These are phyloP conservation scores for Grantiella picta DNA, from an alignment of 2,113 vertebrate species.

Conservation along the genomic window DNA sequence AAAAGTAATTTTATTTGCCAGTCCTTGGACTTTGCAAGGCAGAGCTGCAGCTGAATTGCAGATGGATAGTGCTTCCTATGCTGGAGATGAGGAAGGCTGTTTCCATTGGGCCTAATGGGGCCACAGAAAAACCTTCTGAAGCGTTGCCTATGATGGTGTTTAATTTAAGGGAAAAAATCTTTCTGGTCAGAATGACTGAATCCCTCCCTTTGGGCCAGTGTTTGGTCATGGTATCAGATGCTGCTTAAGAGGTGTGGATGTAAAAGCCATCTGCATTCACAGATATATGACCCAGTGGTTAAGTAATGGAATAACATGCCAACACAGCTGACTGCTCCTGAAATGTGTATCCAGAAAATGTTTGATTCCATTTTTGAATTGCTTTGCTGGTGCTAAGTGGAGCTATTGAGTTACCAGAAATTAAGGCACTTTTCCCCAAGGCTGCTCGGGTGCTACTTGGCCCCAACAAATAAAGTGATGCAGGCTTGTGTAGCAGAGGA, in stretches of 20 bases:
- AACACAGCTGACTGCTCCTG: slow-evolving; percentile 35
- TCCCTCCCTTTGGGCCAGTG: neutral
- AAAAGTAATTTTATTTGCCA: neutral
- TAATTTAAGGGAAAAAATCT: slow-evolving; percentile 12
- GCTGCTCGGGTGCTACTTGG: neutral
- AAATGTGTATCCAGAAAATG: slow-evolving; percentile 60
- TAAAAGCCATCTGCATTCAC: slow-evolving; percentile 62
- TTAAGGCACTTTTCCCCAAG: neutral
- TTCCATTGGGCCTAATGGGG: neutral
- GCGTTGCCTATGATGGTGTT: neutral
- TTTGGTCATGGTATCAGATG: slow-evolving; percentile 34
- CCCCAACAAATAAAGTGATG: accelerated
- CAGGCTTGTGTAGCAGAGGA: accelerated
- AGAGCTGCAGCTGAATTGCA: neutral
- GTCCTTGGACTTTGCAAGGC: neutral
- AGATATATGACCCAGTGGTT: slow-evolving; percentile 58
- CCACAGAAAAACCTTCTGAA: neutral
- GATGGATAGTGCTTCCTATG: neutral
- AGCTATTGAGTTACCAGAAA: slow-evolving; percentile 54
- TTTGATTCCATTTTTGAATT: slow-evolving; percentile 57
- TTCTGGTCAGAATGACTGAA: slow-evolving; percentile 16
- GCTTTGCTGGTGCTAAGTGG: slow-evolving; percentile 60
- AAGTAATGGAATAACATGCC: slow-evolving; percentile 60
- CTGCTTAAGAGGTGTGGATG: slow-evolving; percentile 30
- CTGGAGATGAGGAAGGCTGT: neutral